These are phyloP conservation scores for Eidolon helvum DNA, from an alignment of 2,113 vertebrate species.

Conservation along the genomic window DNA sequence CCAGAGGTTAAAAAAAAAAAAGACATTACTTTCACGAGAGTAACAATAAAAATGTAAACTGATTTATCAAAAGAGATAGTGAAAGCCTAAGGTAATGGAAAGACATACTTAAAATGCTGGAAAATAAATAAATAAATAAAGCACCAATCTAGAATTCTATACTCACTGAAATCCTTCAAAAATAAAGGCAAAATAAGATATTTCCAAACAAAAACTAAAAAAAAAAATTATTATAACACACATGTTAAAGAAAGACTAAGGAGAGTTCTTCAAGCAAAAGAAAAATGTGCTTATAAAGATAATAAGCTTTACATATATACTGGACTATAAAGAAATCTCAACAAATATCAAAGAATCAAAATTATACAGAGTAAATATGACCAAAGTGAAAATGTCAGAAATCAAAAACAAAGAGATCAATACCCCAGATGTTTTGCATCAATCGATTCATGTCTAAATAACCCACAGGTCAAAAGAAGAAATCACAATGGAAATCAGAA, in stretches of 20 bases:
- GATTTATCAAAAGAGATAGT: background rate
- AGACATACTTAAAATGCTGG: background rate
- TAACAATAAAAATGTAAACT: background rate
- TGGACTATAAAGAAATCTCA: background rate
- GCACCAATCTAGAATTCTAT: background rate
- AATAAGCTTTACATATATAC: background rate
- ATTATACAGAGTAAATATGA: background rate
- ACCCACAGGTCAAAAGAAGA: background rate
- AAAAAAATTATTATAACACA: background rate
- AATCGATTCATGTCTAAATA: background rate
- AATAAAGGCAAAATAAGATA: background rate
- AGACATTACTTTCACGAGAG: background rate
- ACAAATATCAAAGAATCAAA: background rate
- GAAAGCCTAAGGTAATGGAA: background rate
- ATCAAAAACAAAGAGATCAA: background rate
- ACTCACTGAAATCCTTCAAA: background rate
- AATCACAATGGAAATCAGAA: background rate
- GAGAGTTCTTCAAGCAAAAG: background rate
- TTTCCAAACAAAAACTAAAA: conserved; percentile 18
- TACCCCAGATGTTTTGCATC: background rate
- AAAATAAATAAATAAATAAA: background rate
- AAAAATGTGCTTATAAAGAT: background rate
- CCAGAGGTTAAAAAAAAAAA: background rate
- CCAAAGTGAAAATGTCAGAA: background rate
- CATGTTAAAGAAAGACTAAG: background rate